Evolutionary conservation across 2,113 vertebrate species (phyloP).

Genomic region (Antidorcas marsupialis): DNA sequence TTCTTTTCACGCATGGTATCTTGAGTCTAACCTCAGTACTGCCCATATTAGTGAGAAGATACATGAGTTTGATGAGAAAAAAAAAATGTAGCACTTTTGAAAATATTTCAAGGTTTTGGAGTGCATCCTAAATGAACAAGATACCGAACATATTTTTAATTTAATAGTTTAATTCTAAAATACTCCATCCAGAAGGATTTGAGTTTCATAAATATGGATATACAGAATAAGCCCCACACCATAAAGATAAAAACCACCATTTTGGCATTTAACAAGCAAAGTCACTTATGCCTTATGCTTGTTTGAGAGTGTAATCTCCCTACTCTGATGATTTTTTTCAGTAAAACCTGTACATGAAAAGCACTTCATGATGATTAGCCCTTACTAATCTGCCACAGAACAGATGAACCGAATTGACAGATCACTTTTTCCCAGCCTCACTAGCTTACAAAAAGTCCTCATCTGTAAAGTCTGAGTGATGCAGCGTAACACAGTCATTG

Average conservation of each 20-base stretch:
- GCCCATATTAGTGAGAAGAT: slow-evolving; percentile 39
- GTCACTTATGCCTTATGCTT: neutral
- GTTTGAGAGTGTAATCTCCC: slow-evolving; percentile 21
- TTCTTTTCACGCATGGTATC: slow-evolving; percentile 57
- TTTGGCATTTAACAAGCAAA: neutral
- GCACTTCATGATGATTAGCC: neutral
- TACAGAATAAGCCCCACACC: neutral
- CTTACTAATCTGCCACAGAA: slow-evolving; percentile 11
- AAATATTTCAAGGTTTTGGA: slow-evolving; percentile 13
- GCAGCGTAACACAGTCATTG: neutral
- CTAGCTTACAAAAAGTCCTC: slow-evolving; percentile 60
- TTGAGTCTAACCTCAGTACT: slow-evolving; percentile 35
- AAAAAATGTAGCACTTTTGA: neutral
- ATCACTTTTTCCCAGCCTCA: slow-evolving; percentile 60
- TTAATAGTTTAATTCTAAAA: slow-evolving; percentile 9
- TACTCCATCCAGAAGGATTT: slow-evolving; percentile 11
- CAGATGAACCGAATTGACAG: slow-evolving; percentile 15
- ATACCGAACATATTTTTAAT: neutral
- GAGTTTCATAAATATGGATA: slow-evolving; percentile 32
- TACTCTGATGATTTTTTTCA: slow-evolving; percentile 11
- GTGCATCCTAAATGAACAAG: slow-evolving; percentile 6
- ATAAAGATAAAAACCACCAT: slow-evolving; percentile 15
- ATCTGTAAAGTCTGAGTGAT: neutral
- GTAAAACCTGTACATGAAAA: neutral
- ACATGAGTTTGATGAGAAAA: neutral